Conservation (phyloP, 2,888 invertebrate genomes). For the Rhabditoides inermis region DNA sequence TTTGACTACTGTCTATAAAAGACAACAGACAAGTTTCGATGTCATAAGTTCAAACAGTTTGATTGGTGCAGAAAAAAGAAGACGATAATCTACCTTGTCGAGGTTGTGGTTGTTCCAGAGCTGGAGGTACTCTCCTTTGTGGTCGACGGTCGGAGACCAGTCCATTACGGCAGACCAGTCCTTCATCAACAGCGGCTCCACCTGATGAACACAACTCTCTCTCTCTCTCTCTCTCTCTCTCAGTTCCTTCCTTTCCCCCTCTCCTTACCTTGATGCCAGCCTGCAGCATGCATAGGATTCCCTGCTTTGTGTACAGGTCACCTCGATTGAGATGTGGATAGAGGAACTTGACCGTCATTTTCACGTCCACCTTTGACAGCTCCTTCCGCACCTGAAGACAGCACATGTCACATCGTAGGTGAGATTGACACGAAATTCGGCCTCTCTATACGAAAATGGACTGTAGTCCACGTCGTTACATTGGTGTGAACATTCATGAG, state of each 20-base stretch:
- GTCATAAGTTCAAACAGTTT: no score
- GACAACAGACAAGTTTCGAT: no score
- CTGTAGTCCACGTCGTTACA: not conserved
- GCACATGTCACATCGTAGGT: not conserved
- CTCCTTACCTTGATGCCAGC: slow-evolving; percentile 35
- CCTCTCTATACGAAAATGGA: not conserved
- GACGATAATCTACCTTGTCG: slow-evolving; percentile 33
- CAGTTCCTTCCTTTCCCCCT: not conserved
- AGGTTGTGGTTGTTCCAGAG: slow-evolving; percentile 51
- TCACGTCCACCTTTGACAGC: slow-evolving; percentile 51
- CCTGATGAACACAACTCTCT: slow-evolving; percentile 17
- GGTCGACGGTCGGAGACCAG: slow-evolving; percentile 51
- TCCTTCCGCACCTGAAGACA: slow-evolving; percentile 45
- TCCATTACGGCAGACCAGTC: slow-evolving; percentile 53
- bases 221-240: not conserved
- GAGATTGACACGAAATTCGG: no score
- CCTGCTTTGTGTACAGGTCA: slow-evolving; percentile 52
- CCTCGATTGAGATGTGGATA: slow-evolving; percentile 52
- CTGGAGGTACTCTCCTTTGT: slow-evolving; percentile 52
- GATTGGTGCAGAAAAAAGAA: not conserved
- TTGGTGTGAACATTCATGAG: not conserved
- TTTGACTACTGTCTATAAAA: no score
- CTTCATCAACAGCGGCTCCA: slow-evolving; percentile 52
- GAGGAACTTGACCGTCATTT: slow-evolving; percentile 53
- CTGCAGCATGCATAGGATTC: slow-evolving; percentile 52